Evolutionary conservation across 2,888 invertebrate genomes (phyloP).

Genomic region (Mayetiola destructor): DNA sequence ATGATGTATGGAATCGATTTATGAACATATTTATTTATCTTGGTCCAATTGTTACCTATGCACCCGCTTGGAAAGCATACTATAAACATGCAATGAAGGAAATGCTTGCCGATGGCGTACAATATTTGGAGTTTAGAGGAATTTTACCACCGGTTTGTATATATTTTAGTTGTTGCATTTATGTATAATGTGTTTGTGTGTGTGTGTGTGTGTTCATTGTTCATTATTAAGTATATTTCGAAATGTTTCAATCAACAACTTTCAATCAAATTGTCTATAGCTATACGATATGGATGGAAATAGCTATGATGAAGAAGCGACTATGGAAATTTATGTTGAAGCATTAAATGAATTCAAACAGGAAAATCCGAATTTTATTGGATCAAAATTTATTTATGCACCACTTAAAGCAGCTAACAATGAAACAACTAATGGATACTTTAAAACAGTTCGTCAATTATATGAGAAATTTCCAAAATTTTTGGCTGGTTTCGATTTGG

Average conservation of each 20-base stretch:
- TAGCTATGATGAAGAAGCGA: conserved; percentile 39
- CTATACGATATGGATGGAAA: conserved; percentile 32
- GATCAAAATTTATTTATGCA: conserved; percentile 13
- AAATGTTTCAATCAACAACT: neutral
- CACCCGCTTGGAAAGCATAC: conserved; percentile 50
- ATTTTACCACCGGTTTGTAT: conserved; percentile 37
- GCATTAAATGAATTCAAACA: conserved; percentile 41
- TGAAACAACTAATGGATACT: conserved; percentile 34
- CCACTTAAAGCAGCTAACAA: conserved; percentile 34
- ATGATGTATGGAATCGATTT: conserved; percentile 46
- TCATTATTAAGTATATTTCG: no score
- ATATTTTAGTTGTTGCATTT: no score
- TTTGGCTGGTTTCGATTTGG: conserved; percentile 65
- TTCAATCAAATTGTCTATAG: neutral
- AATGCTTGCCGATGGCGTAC: conserved; percentile 49
- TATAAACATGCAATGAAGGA: conserved; percentile 47
- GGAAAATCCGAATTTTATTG: conserved; percentile 39
- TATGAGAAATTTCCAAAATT: conserved; percentile 43
- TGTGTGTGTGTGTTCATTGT: neutral
- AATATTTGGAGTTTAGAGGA: conserved; percentile 56
- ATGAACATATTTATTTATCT: conserved; percentile 41
- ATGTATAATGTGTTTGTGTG: neutral
- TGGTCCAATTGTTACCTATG: conserved; percentile 42
- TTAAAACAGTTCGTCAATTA: conserved; percentile 28
- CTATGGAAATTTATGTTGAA: conserved; percentile 43